A percentile compares a stretch with the other conserved stretches of the same genome.
Evolutionary conservation across 1,140 invertebrate species (phyloP).

Genomic region (Lepidurus couesii): DNA sequence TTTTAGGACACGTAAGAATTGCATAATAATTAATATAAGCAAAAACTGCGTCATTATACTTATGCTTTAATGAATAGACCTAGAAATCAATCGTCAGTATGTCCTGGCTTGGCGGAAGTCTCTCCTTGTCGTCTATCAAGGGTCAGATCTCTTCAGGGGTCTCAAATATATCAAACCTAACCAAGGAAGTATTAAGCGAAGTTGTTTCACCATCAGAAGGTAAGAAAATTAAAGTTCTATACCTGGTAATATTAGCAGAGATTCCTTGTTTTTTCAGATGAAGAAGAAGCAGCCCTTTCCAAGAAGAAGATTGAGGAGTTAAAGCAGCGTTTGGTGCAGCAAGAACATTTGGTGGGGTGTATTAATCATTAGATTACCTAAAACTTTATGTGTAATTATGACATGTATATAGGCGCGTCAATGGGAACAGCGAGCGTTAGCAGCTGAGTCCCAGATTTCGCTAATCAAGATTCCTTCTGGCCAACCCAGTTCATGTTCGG

Average conservation of each 20-base stretch:
- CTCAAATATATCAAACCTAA: slow-evolving; percentile 2
- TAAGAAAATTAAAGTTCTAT: not conserved
- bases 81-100: not conserved
- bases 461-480: not conserved
- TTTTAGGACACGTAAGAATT: too few species aligned
- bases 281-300: not conserved
- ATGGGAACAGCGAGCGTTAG: not conserved
- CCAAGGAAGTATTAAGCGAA: not conserved
- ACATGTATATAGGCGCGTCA: not conserved
- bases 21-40: too few species aligned
- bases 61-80: too few species aligned
- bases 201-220: not conserved
- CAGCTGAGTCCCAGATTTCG: not conserved
- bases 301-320: not conserved
- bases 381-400: not conserved
- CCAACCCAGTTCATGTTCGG: not conserved
- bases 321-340: not conserved
- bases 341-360: not conserved
- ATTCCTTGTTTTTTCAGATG: not conserved
- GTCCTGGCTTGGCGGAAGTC: not conserved
- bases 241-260: not conserved
- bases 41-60: too few species aligned
- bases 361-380: not conserved
- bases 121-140: not conserved
- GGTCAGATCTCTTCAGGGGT: slow-evolving; percentile 3